Evolutionary conservation across 1,140 invertebrate genomes (phyloP), one percentile per base, ranked within the genome.

Genomic region (Ceratitis capitata): DNA sequence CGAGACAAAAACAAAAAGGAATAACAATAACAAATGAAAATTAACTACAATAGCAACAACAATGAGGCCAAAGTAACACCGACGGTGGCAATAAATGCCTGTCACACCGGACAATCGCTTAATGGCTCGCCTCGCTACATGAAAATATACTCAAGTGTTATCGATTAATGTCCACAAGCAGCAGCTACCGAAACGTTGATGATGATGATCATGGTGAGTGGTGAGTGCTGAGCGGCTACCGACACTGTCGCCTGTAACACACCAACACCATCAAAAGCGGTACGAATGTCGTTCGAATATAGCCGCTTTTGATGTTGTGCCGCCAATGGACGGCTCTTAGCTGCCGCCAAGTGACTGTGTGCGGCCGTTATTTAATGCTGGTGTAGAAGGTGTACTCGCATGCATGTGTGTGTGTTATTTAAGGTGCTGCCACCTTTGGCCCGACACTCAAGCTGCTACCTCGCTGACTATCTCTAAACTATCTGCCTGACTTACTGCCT

Each of bases 81-180:
- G 49, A 35, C 56, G 53, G 56, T 84, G 83, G 56, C 53, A 61
- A 84, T 84, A 78, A 78, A 78, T 78, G 69, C 69, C 69, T 78
- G 69, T 78, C 69, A 32, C 69, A 42, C 39, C 45, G 39, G 89
- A 91, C 90, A 91, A 91, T 91, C 90, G 89, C 89, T 91, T 91
- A 91, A 91, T 91, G 90, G 90, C 89, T 91, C 90, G 90, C 90
- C 89, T 91, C 87, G 87, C 87, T 90, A 91, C 90, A 91, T 91
- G 90, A 91, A 91, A 91, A 91, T 89, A 91, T 91, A 91, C 90
- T 91, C 90, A 91, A 91, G 90, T 91, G 89, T 91, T 91, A 91
- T 91, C 90, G 90, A 91, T 91, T 91, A 91, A 91, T 91, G 90
- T 91, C 90, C 89, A 90, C 89, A 89, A 91, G 88, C 89, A 90